Conservation (phyloP, 2,888 invertebrate species). For the Molorchus minor region DNA sequence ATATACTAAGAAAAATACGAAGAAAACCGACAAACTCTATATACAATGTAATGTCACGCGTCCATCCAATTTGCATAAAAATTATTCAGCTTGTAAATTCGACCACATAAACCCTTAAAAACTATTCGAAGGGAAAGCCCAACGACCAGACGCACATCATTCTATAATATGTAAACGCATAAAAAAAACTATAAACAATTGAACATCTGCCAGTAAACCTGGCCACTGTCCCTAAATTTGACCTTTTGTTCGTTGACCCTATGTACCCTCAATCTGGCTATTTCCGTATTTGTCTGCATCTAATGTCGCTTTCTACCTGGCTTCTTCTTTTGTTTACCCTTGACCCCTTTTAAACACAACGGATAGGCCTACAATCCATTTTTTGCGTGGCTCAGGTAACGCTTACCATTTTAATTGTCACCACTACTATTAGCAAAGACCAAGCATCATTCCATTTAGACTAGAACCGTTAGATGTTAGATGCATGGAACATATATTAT, state of each 20-base stretch:
- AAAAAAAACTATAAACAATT: constrained; percentile 34
- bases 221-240: constrained; percentile 58
- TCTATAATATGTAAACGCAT: constrained; percentile 12
- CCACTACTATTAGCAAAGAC: neutral
- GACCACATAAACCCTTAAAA: constrained; percentile 15
- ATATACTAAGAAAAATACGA: too few species aligned
- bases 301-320: constrained; percentile 38
- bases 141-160: constrained; percentile 13
- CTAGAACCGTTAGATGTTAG: neutral
- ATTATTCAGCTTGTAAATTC: constrained; percentile 19
- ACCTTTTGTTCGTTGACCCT: constrained; percentile 53
- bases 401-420: constrained; percentile 19
- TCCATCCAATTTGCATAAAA: constrained; percentile 28
- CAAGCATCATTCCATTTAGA: neutral
- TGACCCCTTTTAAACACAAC: constrained; percentile 37
- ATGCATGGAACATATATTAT: too few species aligned
- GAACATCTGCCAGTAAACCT: constrained; percentile 46
- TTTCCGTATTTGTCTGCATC: constrained; percentile 41
- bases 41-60: constrained; percentile 21
- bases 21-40: too few species aligned
- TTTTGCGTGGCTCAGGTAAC: constrained; percentile 21
- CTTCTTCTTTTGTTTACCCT: constrained; percentile 38
- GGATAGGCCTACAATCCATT: constrained; percentile 31
- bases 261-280: constrained; percentile 37
- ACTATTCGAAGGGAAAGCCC: constrained; percentile 14